Evolutionary conservation across 2,888 invertebrate species (phyloP).

Genomic region (Dastarcus helophoroides): DNA sequence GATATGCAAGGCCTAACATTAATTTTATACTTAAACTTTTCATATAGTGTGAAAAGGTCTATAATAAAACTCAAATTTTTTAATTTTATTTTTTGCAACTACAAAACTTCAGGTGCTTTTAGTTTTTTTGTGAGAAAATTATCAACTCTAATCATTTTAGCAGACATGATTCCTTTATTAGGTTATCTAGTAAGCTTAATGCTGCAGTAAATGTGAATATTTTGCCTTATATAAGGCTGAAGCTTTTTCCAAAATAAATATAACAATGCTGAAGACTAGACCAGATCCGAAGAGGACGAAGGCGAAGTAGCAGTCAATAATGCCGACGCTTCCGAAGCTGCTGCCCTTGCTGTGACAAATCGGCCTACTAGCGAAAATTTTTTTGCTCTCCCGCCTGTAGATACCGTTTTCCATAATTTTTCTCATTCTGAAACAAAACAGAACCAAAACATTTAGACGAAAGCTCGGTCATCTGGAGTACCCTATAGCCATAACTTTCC

Average conservation of each 20-base stretch:
- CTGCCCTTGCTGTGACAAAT: conserved; percentile 13
- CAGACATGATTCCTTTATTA: background rate
- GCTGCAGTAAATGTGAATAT: background rate
- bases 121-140: background rate
- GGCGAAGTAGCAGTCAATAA: conserved; percentile 19
- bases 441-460: too few relatives aligned
- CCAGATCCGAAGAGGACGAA: conserved; percentile 17
- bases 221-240: conserved; percentile 1
- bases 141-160: too few relatives aligned
- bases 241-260: conserved; percentile 13
- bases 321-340: conserved; percentile 17
- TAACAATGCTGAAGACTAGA: conserved; percentile 8
- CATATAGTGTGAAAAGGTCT: too few relatives aligned
- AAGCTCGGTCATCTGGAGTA: conserved; percentile 23
- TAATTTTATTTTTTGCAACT: background rate
- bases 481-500: conserved; percentile 45
- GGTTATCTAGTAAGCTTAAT: background rate
- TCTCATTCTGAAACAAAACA: conserved; percentile 11
- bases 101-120: background rate
- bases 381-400: conserved; percentile 12
- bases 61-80: too few relatives aligned
- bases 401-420: conserved; percentile 16
- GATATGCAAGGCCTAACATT: too few relatives aligned
- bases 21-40: too few relatives aligned
- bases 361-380: conserved; percentile 18